Evolutionary conservation across 2,888 invertebrate species (phyloP).

Genomic region (Mythimna ferrago): DNA sequence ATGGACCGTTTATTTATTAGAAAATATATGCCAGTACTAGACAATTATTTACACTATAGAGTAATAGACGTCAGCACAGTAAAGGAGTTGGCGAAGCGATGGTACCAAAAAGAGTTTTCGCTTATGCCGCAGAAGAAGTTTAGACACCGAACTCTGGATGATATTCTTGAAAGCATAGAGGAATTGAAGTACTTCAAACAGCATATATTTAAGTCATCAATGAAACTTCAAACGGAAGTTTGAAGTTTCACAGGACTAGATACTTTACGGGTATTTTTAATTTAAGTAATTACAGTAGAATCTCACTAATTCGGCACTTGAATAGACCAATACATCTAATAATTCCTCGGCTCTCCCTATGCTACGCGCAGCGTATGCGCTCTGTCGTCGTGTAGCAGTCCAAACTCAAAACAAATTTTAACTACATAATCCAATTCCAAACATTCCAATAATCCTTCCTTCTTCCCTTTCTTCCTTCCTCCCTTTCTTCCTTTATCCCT

Average conservation of each 20-base stretch:
- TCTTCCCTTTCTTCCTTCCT: too few relatives aligned
- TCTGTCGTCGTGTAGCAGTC: too few relatives aligned
- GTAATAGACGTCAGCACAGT: conserved; percentile 97
- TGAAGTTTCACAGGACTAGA: conserved; percentile 22
- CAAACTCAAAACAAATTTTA: too few relatives aligned
- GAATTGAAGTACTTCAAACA: conserved; percentile 95
- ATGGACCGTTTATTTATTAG: conserved; percentile 96
- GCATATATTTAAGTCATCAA: conserved; percentile 90
- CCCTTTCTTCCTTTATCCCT: too few relatives aligned
- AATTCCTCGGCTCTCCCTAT: too few relatives aligned
- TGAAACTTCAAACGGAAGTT: conserved; percentile 54
- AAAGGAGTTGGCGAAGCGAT: conserved; percentile 95
- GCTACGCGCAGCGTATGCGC: too few relatives aligned
- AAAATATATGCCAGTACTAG: conserved; percentile 95
- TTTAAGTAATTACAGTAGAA: not conserved
- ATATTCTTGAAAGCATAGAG: conserved; percentile 96
- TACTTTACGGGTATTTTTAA: conserved; percentile 45
- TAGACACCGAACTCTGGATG: conserved; percentile 94
- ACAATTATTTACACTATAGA: conserved; percentile 96
- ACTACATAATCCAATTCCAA: too few relatives aligned
- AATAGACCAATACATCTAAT: too few relatives aligned
- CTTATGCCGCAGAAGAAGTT: conserved; percentile 91
- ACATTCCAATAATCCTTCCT: too few relatives aligned
- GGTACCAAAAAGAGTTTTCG: conserved; percentile 92
- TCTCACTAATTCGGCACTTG: too few relatives aligned